Base-by-base conservation (phyloP, 2,888 invertebrate species). In the Parnassius mnemosyne region DNA sequence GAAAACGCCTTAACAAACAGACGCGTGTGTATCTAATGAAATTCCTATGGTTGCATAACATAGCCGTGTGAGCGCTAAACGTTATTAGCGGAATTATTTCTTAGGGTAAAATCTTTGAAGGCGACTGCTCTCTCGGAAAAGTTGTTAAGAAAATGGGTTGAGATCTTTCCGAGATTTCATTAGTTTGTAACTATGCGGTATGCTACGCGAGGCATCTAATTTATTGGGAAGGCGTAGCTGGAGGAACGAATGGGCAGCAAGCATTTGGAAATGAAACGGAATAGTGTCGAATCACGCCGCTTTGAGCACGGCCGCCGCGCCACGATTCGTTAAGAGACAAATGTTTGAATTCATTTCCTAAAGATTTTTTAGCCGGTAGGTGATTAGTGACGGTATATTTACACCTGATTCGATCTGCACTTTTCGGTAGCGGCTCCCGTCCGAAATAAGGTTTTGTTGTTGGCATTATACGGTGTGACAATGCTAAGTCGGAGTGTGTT, bases 21-120 rank as follows among this genome's bases (percentile, higher is more conserved):
- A 89, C 90, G 87, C 89, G 91, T 89, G 90, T 91, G 90, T 91
- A 90, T 91, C 89, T 91, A 91, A 91, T 91, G 91, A 91, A 91
- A 91, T 91, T 91, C 91, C 90, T 88, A 90, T 89, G 91, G 91
- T 91, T 89, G 90, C 91, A 89, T 90, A 90, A 89, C 90, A 87
- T 89, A 86, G 84, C 86, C 89, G 87, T 81, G 85, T 80, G 84
- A 85, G 87, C 82, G 83, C 81, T 73, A 80, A 79, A 80, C 88
- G 90, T 88, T 89, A 89, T 89, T 90, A 90, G 85, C 87, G 85
- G 81, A 89, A 90, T 90, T 89, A 90, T 89, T 89, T 87, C 88
- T 85, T 80, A 75, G 85, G 84, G 87, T 79, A 80, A 81, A 87
- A 90, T 91, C 90, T 91, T 91, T 91, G 90, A 91, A 90, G 89